These are phyloP conservation scores for Phyllostomus hastatus DNA, from an alignment of 2,113 vertebrate species.

Conservation along the genomic window DNA sequence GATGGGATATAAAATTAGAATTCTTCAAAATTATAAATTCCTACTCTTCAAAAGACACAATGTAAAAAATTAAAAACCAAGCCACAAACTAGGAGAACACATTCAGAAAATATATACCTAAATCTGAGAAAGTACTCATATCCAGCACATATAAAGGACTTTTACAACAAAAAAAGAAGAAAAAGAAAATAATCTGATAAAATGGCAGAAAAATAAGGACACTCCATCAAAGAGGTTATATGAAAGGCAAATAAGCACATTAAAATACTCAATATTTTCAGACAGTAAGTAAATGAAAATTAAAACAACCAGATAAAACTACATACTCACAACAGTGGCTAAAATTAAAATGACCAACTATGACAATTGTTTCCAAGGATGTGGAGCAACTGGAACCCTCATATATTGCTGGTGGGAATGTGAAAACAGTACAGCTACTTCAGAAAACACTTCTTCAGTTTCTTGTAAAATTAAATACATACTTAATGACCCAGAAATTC, in stretches of 20 bases:
- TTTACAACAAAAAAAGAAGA: background rate
- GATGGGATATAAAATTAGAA: background rate
- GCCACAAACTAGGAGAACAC: background rate
- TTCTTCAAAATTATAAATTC: background rate
- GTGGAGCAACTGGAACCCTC: background rate
- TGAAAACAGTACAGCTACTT: too few species aligned
- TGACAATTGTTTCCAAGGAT: background rate
- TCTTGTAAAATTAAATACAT: too few species aligned
- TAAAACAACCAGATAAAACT: background rate
- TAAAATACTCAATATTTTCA: background rate
- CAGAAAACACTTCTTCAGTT: too few species aligned
- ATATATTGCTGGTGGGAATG: background rate
- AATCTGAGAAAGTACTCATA: background rate
- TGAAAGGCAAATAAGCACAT: background rate
- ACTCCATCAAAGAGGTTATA: background rate
- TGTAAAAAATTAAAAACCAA: background rate
- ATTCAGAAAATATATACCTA: background rate
- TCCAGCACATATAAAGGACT: background rate
- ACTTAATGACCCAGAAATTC: too few species aligned
- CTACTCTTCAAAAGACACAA: background rate
- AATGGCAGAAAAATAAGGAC: background rate
- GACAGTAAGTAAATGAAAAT: background rate
- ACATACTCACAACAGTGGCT: background rate
- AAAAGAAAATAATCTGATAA: background rate
- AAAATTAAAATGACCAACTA: background rate